phyloP scores from a whole-genome alignment of 2,113 vertebrate genomes.

The Chaetura pelagica region DNA sequence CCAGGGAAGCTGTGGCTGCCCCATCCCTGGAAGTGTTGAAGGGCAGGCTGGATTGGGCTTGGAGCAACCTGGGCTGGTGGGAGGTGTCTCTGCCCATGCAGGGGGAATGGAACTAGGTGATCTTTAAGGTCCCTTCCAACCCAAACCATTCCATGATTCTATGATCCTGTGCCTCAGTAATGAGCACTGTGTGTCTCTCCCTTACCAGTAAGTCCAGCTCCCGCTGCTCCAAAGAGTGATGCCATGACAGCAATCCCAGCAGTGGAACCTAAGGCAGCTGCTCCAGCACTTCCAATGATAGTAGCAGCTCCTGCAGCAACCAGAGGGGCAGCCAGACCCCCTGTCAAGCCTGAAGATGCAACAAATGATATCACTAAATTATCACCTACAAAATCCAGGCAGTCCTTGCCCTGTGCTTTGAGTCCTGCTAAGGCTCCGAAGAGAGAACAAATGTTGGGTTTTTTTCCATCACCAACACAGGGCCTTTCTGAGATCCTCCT shows the following conservation, averaged over 20 bases:
- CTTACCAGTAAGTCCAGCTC: conserved; percentile 92
- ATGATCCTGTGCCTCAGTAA: neutral
- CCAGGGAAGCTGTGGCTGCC: too few relatives aligned
- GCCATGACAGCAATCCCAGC: conserved; percentile 94
- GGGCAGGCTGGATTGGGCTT: too few relatives aligned
- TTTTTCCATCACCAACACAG: neutral
- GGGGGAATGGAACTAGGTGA: too few relatives aligned
- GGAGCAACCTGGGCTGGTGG: too few relatives aligned
- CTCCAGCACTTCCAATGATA: conserved; percentile 90
- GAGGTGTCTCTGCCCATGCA: too few relatives aligned
- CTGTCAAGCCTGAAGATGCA: conserved; percentile 86
- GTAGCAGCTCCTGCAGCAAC: conserved; percentile 90
- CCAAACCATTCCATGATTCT: too few relatives aligned
- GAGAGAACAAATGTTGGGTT: neutral
- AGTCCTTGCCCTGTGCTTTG: neutral
- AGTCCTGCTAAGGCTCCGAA: neutral
- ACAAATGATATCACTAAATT: neutral
- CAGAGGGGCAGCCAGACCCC: conserved; percentile 93
- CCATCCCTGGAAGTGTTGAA: too few relatives aligned
- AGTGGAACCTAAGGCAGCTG: conserved; percentile 88
- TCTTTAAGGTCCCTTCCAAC: too few relatives aligned
- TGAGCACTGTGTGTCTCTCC: neutral
- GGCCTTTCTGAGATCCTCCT: neutral
- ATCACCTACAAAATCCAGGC: neutral
- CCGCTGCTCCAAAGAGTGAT: conserved; percentile 93